These are phyloP conservation scores for Oryzaephilus surinamensis DNA, from an alignment of 1,140 invertebrate genomes.

Conservation along the genomic window DNA sequence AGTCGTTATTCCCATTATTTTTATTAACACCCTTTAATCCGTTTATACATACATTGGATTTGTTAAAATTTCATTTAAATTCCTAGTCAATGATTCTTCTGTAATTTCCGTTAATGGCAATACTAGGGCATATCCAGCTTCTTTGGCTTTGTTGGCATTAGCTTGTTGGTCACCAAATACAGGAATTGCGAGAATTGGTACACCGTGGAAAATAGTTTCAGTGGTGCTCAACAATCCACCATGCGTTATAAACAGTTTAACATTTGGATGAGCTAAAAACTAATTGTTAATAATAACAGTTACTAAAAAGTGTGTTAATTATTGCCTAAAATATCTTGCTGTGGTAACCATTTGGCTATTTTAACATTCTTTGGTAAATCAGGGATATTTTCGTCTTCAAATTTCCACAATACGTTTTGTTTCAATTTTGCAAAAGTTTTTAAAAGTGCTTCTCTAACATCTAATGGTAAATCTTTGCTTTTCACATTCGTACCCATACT, in stretches of 20 bases:
- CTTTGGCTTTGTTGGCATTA: slow-evolving; percentile 25
- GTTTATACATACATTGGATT: slow-evolving; percentile 27
- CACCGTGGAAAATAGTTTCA: slow-evolving; percentile 41
- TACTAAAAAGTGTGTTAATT: too few species aligned
- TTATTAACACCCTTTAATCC: background rate
- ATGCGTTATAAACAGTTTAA: slow-evolving; percentile 24
- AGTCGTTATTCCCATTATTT: background rate
- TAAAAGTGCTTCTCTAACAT: slow-evolving; percentile 34
- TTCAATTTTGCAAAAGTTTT: slow-evolving; percentile 41
- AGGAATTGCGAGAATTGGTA: slow-evolving; percentile 40
- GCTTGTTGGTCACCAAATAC: slow-evolving; percentile 30
- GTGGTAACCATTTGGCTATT: slow-evolving; percentile 45
- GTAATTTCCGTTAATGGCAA: slow-evolving; percentile 31
- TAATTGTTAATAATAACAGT: too few species aligned
- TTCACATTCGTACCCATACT: slow-evolving; percentile 42
- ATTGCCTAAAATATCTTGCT: slow-evolving; percentile 49
- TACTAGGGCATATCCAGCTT: slow-evolving; percentile 18
- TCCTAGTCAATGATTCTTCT: slow-evolving; percentile 22
- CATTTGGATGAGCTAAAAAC: slow-evolving; percentile 26
- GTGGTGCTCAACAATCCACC: slow-evolving; percentile 24
- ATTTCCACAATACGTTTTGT: slow-evolving; percentile 49
- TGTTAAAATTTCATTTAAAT: slow-evolving; percentile 28
- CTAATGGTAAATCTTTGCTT: slow-evolving; percentile 33
- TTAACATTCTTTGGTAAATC: slow-evolving; percentile 42
- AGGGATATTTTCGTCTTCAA: slow-evolving; percentile 38